These are phyloP conservation scores for Tenthredo livida DNA, from an alignment of 2,888 invertebrate genomes.

Conservation along the genomic window DNA sequence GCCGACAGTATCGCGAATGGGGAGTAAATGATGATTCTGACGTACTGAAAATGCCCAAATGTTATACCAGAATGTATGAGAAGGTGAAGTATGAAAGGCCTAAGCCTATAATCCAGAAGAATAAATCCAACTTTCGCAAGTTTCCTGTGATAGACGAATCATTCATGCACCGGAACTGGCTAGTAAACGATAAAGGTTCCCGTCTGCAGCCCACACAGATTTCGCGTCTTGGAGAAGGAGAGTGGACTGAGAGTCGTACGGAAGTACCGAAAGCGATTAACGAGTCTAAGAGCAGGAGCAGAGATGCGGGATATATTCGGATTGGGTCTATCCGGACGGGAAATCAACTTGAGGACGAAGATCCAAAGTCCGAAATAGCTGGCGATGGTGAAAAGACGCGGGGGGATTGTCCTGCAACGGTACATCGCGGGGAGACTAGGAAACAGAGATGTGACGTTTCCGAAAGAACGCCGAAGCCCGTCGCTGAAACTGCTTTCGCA, in stretches of 20 bases:
- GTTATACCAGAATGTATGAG: slow-evolving; percentile 56
- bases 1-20: slow-evolving; percentile 62
- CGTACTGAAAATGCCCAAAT: slow-evolving; percentile 53
- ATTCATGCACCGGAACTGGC: slow-evolving; percentile 53
- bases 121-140: neutral
- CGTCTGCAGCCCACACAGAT: slow-evolving; percentile 56
- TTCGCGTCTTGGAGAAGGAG: slow-evolving; percentile 55
- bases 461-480: neutral
- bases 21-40: slow-evolving; percentile 47
- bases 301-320: neutral
- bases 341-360: neutral
- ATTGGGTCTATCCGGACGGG: neutral
- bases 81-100: slow-evolving; percentile 24
- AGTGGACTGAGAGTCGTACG: slow-evolving; percentile 56
- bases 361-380: neutral
- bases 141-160: slow-evolving; percentile 52
- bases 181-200: slow-evolving; percentile 46
- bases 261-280: neutral
- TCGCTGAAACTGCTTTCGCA: slow-evolving; percentile 2
- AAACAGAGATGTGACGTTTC: neutral
- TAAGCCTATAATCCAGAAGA: neutral
- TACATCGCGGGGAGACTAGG: neutral
- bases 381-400: neutral
- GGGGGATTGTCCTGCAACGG: neutral
- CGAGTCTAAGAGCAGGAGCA: neutral